These are phyloP conservation scores for Candidula unifasciata DNA, from an alignment of 2,888 invertebrate species.

Conservation along the genomic window DNA sequence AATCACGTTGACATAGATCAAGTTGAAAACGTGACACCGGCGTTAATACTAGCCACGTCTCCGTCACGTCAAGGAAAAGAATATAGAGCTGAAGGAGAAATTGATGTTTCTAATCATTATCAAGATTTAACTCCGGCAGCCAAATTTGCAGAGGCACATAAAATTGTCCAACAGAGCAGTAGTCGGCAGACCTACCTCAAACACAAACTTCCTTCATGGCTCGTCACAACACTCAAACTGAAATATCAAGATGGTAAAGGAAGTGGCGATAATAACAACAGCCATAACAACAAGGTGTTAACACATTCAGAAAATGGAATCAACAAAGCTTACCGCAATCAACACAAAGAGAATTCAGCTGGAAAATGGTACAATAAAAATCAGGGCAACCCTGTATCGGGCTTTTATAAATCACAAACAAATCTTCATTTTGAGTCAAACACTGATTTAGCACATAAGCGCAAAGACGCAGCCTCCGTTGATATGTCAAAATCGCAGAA, in stretches of 20 bases:
- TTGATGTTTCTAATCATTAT: not conserved
- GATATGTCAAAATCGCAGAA: no score
- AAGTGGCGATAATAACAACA: not conserved
- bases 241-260: not conserved
- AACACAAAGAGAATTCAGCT: not conserved
- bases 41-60: not conserved
- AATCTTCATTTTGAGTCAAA: not conserved
- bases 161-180: not conserved
- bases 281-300: not conserved
- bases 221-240: constrained; percentile 19
- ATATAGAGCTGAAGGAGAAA: not conserved
- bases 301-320: not conserved
- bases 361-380: not conserved
- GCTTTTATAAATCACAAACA: not conserved
- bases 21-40: not conserved
- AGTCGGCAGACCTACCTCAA: constrained; percentile 2
- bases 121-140: not conserved
- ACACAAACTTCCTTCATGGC: constrained; percentile 33
- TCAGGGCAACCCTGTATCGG: no score
- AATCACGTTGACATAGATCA: not conserved
- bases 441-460: not conserved
- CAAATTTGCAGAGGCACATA: no score
- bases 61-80: not conserved
- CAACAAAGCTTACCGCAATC: not conserved
- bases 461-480: no score